Percentiles rank a stretch among this genome's conserved stretches.
phyloP scores from a whole-genome alignment of 2,797 vertebrate genomes.

The Poecilia velifera region DNA sequence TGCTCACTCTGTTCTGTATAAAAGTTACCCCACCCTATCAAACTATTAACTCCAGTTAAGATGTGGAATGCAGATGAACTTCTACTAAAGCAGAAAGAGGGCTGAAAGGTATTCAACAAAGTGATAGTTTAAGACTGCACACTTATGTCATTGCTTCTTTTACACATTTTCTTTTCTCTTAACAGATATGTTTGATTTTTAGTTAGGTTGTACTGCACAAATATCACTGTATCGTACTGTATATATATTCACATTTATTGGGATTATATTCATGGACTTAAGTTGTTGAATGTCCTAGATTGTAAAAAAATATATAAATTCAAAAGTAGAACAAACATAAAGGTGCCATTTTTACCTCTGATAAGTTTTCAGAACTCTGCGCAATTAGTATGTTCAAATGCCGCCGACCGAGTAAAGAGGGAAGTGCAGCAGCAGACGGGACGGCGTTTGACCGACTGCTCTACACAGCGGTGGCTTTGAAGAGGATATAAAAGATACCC shows the following conservation, averaged over 20 bases:
- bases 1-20: too few relatives aligned
- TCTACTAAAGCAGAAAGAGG: neutral
- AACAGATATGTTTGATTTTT: neutral
- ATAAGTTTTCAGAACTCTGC: conserved; percentile 26
- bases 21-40: too few relatives aligned
- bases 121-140: neutral
- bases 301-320: conserved; percentile 6
- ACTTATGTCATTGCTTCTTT: neutral
- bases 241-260: neutral
- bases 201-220: neutral
- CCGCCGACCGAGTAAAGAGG: conserved; percentile 12
- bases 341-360: conserved; percentile 5
- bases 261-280: neutral
- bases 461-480: conserved; percentile 38
- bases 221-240: neutral
- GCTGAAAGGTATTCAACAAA: neutral
- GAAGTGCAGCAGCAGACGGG: conserved; percentile 41
- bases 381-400: conserved; percentile 13
- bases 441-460: conserved; percentile 55
- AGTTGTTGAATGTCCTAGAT: conserved; percentile 8
- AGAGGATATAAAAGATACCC: conserved; percentile 57
- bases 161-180: neutral
- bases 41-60: neutral
- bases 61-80: neutral
- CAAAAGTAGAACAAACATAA: neutral